Evolutionary conservation across 2,888 invertebrate genomes (phyloP).

Genomic region (Melanostoma scalare): DNA sequence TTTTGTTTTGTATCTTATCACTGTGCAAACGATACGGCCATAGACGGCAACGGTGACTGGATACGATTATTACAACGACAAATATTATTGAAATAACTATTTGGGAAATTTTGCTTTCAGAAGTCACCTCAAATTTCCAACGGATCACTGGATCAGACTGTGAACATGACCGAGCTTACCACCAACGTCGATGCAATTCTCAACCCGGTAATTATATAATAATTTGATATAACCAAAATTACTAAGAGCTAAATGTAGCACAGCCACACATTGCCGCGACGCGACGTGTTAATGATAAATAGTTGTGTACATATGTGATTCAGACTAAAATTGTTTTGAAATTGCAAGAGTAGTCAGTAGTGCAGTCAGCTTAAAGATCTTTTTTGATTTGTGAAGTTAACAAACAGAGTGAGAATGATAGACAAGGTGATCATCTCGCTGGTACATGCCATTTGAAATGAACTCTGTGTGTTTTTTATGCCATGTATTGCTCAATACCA

Average conservation of each 20-base stretch:
- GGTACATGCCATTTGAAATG: conserved; percentile 25
- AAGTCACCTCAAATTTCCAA: conserved; percentile 79
- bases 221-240: neutral
- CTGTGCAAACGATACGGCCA: conserved; percentile 54
- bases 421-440: conserved; percentile 40
- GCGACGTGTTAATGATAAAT: conserved; percentile 6
- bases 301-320: conserved; percentile 16
- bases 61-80: conserved; percentile 58
- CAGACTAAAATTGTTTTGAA: neutral
- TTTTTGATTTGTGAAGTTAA: neutral
- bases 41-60: conserved; percentile 36
- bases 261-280: neutral
- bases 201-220: conserved; percentile 78
- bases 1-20: conserved; percentile 61
- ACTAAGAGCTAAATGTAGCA: neutral
- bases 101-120: conserved; percentile 74
- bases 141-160: conserved; percentile 76
- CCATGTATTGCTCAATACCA: conserved; percentile 19
- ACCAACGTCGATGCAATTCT: conserved; percentile 79
- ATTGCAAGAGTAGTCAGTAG: too few relatives aligned
- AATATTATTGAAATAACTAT: conserved; percentile 40
- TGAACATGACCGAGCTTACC: conserved; percentile 75
- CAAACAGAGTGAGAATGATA: neutral
- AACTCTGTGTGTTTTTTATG: conserved; percentile 12
- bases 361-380: neutral